Evolutionary conservation across 2,797 vertebrate species (phyloP).

Genomic region (Melanotaenia parkinsoni): DNA sequence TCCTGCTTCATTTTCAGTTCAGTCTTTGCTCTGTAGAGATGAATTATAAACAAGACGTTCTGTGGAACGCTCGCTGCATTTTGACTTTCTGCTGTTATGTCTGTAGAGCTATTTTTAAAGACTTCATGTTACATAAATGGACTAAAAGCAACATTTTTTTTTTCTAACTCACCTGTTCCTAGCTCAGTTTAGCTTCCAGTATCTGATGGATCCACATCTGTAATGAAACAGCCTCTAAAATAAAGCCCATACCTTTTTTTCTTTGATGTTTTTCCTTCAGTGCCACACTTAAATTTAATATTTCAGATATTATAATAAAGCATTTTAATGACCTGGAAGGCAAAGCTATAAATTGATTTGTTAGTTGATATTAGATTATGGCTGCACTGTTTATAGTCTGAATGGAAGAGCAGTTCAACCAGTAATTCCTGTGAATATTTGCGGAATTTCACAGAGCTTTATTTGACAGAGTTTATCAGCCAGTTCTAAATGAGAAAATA

Average conservation of each 20-base stretch:
- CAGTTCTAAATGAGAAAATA: no score
- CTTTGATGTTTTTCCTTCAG: conserved; percentile 48
- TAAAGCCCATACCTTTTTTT: conserved; percentile 28
- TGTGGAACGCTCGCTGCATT: background rate
- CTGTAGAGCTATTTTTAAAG: conserved; percentile 16
- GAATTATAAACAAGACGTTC: conserved; percentile 11
- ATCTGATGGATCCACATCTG: conserved; percentile 31
- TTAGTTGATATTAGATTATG: conserved; percentile 43
- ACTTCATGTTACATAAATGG: conserved; percentile 12
- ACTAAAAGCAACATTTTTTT: conserved; percentile 8
- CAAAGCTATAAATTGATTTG: conserved; percentile 43
- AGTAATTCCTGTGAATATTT: conserved; percentile 49
- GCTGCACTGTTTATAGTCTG: conserved; percentile 19
- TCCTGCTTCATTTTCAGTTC: conserved; percentile 34
- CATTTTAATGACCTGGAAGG: conserved; percentile 33
- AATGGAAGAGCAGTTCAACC: conserved; percentile 2
- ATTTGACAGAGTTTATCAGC: no score
- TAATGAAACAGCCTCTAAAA: conserved; percentile 38
- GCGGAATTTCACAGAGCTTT: background rate
- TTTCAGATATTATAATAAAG: conserved; percentile 54
- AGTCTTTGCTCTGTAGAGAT: conserved; percentile 30
- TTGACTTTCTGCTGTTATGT: conserved; percentile 6
- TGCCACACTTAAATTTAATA: conserved; percentile 42
- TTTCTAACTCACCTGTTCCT: conserved; percentile 2
- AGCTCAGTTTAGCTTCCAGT: conserved; percentile 21